A percentile compares a stretch with the other conserved stretches of the same genome.
phyloP scores from a whole-genome alignment of 2,113 vertebrate genomes.

The Anthoscopus minutus region DNA sequence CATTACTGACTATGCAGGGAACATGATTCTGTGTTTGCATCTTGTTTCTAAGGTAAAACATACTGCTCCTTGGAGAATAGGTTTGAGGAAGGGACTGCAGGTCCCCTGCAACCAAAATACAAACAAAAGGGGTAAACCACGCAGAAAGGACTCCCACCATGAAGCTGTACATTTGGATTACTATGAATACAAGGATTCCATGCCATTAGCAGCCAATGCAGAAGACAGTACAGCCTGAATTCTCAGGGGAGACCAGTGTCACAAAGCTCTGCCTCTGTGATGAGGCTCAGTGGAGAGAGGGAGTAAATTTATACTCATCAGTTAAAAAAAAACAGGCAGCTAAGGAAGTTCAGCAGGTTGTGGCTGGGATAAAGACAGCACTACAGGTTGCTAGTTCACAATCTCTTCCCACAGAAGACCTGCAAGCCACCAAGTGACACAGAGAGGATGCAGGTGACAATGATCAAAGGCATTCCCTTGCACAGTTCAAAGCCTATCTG shows the following conservation, averaged over 20 bases:
- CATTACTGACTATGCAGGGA: neutral
- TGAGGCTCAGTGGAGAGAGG: neutral
- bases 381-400: neutral
- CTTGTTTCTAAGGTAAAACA: slow-evolving; percentile 16
- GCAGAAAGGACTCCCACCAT: neutral
- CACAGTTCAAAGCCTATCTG: neutral
- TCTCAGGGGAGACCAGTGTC: neutral
- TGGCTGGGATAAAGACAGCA: neutral
- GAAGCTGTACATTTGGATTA: neutral
- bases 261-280: neutral
- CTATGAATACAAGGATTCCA: neutral
- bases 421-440: neutral
- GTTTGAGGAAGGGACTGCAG: neutral
- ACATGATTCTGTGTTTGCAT: neutral
- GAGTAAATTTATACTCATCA: neutral
- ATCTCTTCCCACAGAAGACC: neutral
- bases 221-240: neutral
- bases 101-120: neutral
- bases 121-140: neutral
- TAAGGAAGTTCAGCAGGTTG: neutral
- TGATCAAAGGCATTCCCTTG: neutral
- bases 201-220: neutral
- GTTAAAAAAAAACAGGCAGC: neutral
- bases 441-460: fast-evolving
- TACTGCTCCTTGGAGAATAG: slow-evolving; percentile 2